Percentiles rank a stretch among this genome's conserved stretches.
Conservation (phyloP, 2,113 vertebrate species). For the Caranx melampygus region DNA sequence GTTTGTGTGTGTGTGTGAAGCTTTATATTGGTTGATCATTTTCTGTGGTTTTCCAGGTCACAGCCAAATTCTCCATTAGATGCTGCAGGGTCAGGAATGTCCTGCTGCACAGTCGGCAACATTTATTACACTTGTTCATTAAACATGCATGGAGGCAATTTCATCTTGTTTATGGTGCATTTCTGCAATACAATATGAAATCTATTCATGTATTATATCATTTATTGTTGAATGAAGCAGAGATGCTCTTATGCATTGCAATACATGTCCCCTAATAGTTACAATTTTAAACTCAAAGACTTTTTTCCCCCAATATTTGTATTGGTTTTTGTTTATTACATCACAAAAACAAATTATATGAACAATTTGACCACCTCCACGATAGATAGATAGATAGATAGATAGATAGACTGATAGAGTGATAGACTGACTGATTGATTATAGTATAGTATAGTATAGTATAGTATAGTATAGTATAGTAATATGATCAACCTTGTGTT, state of each 20-base stretch:
- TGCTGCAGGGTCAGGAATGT: not conserved
- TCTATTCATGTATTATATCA: not conserved
- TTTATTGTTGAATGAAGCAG: not conserved
- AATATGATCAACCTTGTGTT: not conserved
- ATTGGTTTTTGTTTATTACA: no score
- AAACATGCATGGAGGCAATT: conserved; percentile 14
- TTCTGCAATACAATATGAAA: conserved; percentile 10
- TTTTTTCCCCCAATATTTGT: no score
- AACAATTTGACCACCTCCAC: no score
- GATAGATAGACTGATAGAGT: no score
- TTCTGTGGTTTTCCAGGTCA: not conserved
- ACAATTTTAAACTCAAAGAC: no score
- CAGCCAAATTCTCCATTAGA: conserved; percentile 29
- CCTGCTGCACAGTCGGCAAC: not conserved
- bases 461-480: not conserved
- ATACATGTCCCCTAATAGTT: not conserved
- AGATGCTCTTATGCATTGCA: not conserved
- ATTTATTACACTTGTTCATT: not conserved
- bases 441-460: no score
- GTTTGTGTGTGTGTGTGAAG: not conserved
- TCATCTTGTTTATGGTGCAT: conserved; percentile 10
- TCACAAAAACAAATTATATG: no score
- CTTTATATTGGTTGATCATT: not conserved
- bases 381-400: no score
- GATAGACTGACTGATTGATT: no score